Evolutionary conservation across 2,113 vertebrate genomes (phyloP).

Genomic region (Motacilla tschutschensis): DNA sequence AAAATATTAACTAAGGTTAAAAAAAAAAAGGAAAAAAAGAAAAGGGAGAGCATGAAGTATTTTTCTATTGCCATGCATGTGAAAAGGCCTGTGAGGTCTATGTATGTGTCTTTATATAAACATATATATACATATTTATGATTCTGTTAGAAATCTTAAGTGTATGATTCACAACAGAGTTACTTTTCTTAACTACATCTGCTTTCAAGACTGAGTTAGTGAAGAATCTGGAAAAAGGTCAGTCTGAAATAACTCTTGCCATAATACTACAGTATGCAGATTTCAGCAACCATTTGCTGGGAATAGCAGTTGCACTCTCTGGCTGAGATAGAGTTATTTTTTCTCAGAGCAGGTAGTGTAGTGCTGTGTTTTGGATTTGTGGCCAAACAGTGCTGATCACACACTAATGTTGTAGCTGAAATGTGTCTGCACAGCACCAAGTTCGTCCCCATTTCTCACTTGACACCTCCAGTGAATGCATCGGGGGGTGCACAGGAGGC

Average conservation of each 20-base stretch:
- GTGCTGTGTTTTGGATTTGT: background rate
- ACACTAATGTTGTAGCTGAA: background rate
- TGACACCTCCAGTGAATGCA: background rate
- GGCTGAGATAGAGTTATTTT: background rate
- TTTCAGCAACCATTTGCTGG: background rate
- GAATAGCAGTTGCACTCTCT: background rate
- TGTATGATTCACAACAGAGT: background rate
- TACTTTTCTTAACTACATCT: background rate
- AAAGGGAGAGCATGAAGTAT: background rate
- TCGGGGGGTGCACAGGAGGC: rapidly evolving
- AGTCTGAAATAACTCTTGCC: background rate
- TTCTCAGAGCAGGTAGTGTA: background rate
- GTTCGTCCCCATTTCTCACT: background rate
- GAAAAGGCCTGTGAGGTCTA: background rate
- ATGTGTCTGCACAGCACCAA: background rate
- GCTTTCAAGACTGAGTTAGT: background rate
- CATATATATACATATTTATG: background rate
- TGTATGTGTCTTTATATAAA: background rate
- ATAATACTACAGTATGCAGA: background rate
- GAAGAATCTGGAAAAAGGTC: background rate
- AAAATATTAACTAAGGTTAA: background rate
- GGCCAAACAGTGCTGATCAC: background rate
- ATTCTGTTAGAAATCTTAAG: background rate
- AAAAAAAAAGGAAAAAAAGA: background rate
- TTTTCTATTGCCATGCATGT: background rate